phyloP scores from a whole-genome alignment of 2,113 vertebrate species.

The Passer montanus region DNA sequence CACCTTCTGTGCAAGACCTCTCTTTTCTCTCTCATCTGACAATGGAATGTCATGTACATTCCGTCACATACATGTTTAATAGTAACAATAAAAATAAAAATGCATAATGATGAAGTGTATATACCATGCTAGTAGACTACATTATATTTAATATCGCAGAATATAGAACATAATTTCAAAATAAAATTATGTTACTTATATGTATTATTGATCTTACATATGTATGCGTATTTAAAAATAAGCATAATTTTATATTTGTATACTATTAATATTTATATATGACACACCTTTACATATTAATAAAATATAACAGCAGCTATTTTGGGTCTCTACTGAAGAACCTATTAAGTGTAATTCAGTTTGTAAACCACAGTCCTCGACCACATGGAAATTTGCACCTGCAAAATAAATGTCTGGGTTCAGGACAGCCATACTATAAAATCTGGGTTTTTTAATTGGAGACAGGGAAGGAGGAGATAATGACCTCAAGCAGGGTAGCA shows the following conservation, averaged over 20 bases:
- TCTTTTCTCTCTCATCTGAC: neutral
- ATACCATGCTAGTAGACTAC: neutral
- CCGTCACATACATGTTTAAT: neutral
- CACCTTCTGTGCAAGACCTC: neutral
- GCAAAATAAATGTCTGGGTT: neutral
- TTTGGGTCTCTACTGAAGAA: neutral
- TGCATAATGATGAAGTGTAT: neutral
- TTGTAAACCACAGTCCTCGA: neutral
- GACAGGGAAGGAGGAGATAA: neutral
- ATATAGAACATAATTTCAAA: neutral
- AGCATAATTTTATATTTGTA: too few relatives aligned
- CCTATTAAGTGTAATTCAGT: neutral
- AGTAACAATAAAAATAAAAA: neutral
- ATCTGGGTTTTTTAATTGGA: fast-evolving
- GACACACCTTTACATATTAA: neutral
- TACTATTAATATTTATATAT: neutral
- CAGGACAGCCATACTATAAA: neutral
- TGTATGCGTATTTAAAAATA: neutral
- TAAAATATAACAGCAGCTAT: neutral
- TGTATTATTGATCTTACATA: neutral
- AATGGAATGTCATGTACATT: too few relatives aligned
- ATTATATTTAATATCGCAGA: neutral
- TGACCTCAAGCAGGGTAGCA: neutral
- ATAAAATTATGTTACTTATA: neutral
- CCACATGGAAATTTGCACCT: neutral